A percentile compares a stretch with the other conserved stretches of the same genome.
These are phyloP conservation scores for Botia kubotai DNA, from an alignment of 2,797 vertebrate genomes.

Conservation along the genomic window DNA sequence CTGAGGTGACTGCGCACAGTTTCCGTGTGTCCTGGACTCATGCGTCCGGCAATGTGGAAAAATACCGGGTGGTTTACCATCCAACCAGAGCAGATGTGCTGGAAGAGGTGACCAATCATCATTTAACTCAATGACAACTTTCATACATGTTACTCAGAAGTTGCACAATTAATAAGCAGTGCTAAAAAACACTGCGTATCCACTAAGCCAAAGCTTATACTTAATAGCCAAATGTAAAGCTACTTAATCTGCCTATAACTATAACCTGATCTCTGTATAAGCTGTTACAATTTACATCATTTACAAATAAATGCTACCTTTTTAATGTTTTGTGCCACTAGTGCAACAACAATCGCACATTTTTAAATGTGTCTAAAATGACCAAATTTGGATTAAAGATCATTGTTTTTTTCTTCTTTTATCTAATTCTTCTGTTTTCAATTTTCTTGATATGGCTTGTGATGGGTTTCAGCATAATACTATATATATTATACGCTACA, in stretches of 20 bases:
- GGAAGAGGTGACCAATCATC: conserved; percentile 83
- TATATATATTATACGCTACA: conserved; percentile 27
- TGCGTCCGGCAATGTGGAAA: conserved; percentile 88
- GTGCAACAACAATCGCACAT: no score
- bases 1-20: conserved; percentile 87
- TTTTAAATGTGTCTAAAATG: neutral
- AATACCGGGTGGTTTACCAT: conserved; percentile 92
- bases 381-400: neutral
- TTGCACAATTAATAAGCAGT: no score
- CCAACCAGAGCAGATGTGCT: conserved; percentile 82
- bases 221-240: neutral
- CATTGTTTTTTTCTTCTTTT: neutral
- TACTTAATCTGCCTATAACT: neutral
- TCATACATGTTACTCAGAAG: neutral
- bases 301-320: no score
- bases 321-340: no score
- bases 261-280: neutral
- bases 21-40: conserved; percentile 92
- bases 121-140: neutral
- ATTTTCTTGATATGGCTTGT: neutral
- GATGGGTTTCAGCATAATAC: neutral
- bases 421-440: no score
- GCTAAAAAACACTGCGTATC: neutral
- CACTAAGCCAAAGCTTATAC: neutral
- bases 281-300: no score